Conservation (phyloP, 2,113 vertebrate genomes). For the Petrocephalus zakoni region DNA sequence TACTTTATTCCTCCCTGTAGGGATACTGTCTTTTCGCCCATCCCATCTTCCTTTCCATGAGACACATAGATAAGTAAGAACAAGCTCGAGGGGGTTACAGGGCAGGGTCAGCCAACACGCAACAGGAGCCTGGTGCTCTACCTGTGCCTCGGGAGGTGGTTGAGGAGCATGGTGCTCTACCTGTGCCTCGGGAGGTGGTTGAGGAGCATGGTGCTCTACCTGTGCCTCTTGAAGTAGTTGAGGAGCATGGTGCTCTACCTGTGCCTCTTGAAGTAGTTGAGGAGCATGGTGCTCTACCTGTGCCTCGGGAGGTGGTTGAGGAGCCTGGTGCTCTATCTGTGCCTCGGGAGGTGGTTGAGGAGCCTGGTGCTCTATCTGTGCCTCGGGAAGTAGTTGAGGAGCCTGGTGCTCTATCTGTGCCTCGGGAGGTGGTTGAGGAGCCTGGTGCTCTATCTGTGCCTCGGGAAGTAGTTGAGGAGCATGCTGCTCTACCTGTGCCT, state of each 20-base stretch:
- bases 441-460: too few relatives aligned
- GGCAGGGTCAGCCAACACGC: not conserved
- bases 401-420: slow-evolving; percentile 63
- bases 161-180: slow-evolving; percentile 40
- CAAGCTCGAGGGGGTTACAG: not conserved
- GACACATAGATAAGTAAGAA: not conserved
- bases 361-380: not conserved
- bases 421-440: slow-evolving; percentile 80
- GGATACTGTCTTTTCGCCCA: too few relatives aligned
- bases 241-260: not conserved
- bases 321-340: slow-evolving; percentile 88
- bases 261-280: too few relatives aligned
- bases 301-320: slow-evolving; percentile 80
- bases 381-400: not conserved
- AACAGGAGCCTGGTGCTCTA: not conserved
- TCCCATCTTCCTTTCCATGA: too few relatives aligned
- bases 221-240: too few relatives aligned
- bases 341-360: too few relatives aligned
- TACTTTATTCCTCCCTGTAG: too few relatives aligned
- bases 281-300: slow-evolving; percentile 55
- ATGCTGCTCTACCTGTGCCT: not conserved
- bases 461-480: too few relatives aligned
- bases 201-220: slow-evolving; percentile 85
- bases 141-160: not conserved
- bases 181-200: slow-evolving; percentile 83